Percentiles rank a stretch among this genome's conserved stretches.
phyloP scores from a whole-genome alignment of 2,113 vertebrate genomes.

The Rhabdomys dilectus region DNA sequence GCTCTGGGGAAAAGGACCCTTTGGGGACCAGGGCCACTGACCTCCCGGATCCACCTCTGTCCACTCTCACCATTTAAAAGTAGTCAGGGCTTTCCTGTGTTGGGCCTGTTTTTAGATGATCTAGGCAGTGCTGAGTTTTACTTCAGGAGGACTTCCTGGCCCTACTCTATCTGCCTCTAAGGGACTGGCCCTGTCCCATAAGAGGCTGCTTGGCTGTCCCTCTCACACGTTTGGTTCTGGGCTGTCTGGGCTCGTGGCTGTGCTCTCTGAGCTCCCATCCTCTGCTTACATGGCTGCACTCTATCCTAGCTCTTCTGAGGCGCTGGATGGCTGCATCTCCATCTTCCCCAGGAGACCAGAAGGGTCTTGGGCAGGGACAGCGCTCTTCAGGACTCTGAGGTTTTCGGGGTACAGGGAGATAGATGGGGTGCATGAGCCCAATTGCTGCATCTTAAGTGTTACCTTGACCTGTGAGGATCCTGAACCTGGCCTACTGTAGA shows the following conservation, averaged over 20 bases:
- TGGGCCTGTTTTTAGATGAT: not conserved
- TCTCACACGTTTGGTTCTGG: too few relatives aligned
- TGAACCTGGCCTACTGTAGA: not conserved
- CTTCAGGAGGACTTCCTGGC: not conserved
- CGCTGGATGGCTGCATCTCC: not conserved
- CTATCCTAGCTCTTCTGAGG: not conserved
- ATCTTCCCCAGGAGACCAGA: not conserved
- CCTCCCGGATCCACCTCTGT: not conserved
- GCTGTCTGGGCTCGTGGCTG: not conserved
- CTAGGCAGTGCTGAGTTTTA: not conserved
- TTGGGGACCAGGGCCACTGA: not conserved
- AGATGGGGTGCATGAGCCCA: fast-evolving
- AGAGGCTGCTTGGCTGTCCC: not conserved
- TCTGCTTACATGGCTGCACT: not conserved
- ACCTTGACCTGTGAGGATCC: not conserved
- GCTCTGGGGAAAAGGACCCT: fast-evolving
- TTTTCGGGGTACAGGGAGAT: not conserved
- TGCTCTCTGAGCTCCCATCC: not conserved
- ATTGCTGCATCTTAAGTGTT: not conserved
- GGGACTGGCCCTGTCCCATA: not conserved
- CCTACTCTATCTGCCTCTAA: not conserved
- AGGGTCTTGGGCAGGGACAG: not conserved
- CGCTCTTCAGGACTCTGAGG: not conserved
- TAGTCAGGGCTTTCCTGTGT: not conserved
- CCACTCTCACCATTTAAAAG: not conserved